A percentile compares a stretch with the other conserved stretches of the same genome.
These are phyloP conservation scores for Thomomys bottae DNA, from an alignment of 2,113 vertebrate species.

Conservation along the genomic window DNA sequence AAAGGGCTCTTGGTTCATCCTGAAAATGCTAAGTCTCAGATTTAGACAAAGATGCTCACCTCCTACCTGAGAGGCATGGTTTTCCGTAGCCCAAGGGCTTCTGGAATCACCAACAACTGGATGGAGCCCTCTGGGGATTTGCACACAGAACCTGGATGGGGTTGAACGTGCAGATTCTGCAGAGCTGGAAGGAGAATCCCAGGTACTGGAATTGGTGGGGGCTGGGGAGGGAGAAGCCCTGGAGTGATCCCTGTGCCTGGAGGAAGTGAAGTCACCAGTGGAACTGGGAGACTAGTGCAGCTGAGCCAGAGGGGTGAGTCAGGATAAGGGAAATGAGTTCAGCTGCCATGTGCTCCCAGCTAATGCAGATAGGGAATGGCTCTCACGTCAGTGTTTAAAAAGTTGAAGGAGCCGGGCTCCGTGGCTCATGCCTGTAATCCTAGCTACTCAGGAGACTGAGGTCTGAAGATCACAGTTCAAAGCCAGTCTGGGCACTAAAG, in stretches of 20 bases:
- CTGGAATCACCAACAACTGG: background rate
- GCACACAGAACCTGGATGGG: background rate
- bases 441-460: too few relatives aligned
- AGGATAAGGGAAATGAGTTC: background rate
- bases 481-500: too few relatives aligned
- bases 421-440: too few relatives aligned
- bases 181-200: background rate
- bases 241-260: too few relatives aligned
- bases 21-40: background rate
- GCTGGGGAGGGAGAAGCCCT: too few relatives aligned
- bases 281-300: background rate
- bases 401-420: too few relatives aligned
- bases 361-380: background rate
- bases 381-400: background rate
- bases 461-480: too few relatives aligned
- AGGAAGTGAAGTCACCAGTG: background rate
- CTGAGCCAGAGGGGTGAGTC: background rate
- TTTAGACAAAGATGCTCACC: background rate
- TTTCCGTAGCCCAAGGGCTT: background rate
- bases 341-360: background rate
- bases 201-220: too few relatives aligned
- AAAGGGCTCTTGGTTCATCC: background rate
- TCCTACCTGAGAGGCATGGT: background rate
- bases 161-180: too few relatives aligned
- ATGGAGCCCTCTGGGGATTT: background rate